These are phyloP conservation scores for Nudaria mundana DNA, from an alignment of 2,888 invertebrate genomes.

Conservation along the genomic window DNA sequence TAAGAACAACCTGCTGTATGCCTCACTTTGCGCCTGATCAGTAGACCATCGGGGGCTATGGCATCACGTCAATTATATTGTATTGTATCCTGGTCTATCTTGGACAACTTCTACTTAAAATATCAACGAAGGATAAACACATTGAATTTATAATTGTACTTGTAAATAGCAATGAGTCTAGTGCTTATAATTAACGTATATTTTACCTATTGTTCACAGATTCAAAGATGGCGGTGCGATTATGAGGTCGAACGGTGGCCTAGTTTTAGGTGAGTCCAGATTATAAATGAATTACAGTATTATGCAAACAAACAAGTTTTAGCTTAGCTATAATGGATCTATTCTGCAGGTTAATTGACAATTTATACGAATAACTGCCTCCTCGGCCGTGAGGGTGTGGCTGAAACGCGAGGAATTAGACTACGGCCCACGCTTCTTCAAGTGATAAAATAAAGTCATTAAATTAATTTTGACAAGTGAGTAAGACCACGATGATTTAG, in stretches of 20 bases:
- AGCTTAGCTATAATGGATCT: constrained; percentile 46
- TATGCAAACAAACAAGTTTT: constrained; percentile 43
- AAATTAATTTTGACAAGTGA: constrained; percentile 55
- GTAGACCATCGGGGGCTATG: too few relatives aligned
- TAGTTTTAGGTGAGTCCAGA: constrained; percentile 64
- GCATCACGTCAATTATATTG: too few relatives aligned
- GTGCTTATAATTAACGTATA: too few relatives aligned
- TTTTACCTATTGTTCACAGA: constrained; percentile 66
- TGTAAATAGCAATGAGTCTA: too few relatives aligned
- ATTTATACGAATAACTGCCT: constrained; percentile 51
- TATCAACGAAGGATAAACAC: too few relatives aligned
- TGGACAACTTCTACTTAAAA: too few relatives aligned
- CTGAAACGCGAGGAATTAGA: constrained; percentile 44
- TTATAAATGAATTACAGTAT: constrained; percentile 41
- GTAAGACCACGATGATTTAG: constrained; percentile 52
- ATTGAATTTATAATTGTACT: too few relatives aligned
- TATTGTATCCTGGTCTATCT: too few relatives aligned
- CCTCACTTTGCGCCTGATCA: too few relatives aligned
- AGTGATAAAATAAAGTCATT: constrained; percentile 50
- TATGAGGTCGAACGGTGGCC: constrained; percentile 59
- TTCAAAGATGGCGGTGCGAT: constrained; percentile 62
- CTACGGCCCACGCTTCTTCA: constrained; percentile 58
- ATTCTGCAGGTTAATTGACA: constrained; percentile 53
- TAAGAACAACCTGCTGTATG: too few relatives aligned
- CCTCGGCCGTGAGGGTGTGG: constrained; percentile 49